These are phyloP conservation scores for Verasper variegatus DNA, from an alignment of 2,113 vertebrate species.

Conservation along the genomic window DNA sequence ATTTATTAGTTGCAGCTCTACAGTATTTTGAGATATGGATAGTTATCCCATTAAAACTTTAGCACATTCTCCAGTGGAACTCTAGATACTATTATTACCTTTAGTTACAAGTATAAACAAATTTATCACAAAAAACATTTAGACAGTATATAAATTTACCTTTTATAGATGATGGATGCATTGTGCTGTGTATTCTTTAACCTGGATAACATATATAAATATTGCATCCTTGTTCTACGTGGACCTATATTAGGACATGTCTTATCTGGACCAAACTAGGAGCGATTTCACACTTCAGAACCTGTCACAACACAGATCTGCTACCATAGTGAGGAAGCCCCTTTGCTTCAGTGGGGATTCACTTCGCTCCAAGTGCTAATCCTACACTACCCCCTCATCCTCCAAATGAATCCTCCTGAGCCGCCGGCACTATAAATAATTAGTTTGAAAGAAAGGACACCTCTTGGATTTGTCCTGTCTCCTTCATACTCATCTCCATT, in stretches of 20 bases:
- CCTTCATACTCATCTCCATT: constrained; percentile 26
- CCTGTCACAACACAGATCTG: neutral
- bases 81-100: no score
- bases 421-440: constrained; percentile 88
- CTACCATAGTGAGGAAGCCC: constrained; percentile 18
- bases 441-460: constrained; percentile 77
- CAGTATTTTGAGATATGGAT: no score
- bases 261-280: neutral
- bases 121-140: no score
- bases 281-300: neutral
- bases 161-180: no score
- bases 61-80: no score
- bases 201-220: neutral
- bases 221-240: neutral
- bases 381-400: constrained; percentile 58
- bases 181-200: no score
- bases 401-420: constrained; percentile 79
- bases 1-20: no score
- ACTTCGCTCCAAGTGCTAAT: constrained; percentile 52
- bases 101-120: no score
- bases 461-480: constrained; percentile 54
- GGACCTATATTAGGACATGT: neutral
- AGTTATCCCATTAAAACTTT: no score
- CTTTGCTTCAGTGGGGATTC: constrained; percentile 10
- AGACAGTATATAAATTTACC: no score